These are phyloP conservation scores for Onychorhynchus coronatus DNA, from an alignment of 2,113 vertebrate species.

Conservation along the genomic window DNA sequence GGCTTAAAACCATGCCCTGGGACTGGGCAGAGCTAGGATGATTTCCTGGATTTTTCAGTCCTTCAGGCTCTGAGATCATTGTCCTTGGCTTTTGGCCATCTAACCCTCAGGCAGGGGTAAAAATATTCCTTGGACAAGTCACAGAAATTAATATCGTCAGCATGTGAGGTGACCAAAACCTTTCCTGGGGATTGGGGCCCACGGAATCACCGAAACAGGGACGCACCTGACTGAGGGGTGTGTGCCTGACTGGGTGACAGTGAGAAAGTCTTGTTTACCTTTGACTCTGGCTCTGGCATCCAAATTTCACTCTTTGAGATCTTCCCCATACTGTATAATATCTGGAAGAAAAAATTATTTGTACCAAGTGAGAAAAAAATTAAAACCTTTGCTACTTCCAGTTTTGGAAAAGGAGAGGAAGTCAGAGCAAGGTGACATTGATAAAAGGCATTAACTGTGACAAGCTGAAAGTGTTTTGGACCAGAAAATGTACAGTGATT, in stretches of 20 bases:
- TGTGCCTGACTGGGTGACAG: background rate
- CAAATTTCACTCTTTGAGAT: slow-evolving; percentile 83
- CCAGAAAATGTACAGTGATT: background rate
- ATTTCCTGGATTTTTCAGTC: background rate
- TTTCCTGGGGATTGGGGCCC: background rate
- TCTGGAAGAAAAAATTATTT: slow-evolving; percentile 69
- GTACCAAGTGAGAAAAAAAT: background rate
- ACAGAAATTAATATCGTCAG: background rate
- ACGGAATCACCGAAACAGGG: rapidly evolving
- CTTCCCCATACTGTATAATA: slow-evolving; percentile 83
- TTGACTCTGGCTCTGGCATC: slow-evolving; percentile 81
- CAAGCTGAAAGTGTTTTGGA: background rate
- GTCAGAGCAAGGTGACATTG: background rate
- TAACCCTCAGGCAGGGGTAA: background rate
- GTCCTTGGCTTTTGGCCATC: background rate
- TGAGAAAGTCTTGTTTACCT: slow-evolving; percentile 61
- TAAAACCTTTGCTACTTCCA: background rate
- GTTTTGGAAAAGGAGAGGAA: background rate
- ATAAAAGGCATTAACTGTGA: background rate
- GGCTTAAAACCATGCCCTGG: background rate
- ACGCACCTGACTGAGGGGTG: background rate
- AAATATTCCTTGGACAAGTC: background rate
- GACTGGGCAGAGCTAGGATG: background rate
- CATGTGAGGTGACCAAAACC: background rate
- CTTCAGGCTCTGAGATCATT: background rate